phyloP scores from a whole-genome alignment of 2,797 vertebrate genomes.

The Pelobates cultripes region DNA sequence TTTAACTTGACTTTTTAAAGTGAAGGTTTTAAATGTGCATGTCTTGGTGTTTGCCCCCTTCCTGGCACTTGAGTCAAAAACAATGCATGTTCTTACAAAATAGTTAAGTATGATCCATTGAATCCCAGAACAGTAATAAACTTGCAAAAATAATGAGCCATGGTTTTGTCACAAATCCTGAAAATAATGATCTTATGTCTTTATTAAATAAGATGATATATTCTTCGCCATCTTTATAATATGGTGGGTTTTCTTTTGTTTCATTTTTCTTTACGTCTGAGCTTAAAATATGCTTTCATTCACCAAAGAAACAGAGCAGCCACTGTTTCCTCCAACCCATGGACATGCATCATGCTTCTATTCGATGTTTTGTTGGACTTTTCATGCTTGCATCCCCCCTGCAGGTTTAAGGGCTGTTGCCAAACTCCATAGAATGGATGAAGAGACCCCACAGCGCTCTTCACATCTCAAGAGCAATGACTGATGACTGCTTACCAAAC shows the following conservation, averaged over 20 bases:
- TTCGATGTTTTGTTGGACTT: slow-evolving; percentile 33
- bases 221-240: neutral
- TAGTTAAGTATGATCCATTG: neutral
- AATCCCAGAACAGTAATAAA: neutral
- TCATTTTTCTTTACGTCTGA: slow-evolving; percentile 1
- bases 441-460: slow-evolving; percentile 26
- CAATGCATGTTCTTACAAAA: too few relatives aligned
- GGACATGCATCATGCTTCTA: slow-evolving; percentile 30
- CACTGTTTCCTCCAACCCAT: slow-evolving; percentile 22
- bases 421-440: slow-evolving; percentile 39
- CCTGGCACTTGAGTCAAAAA: too few relatives aligned
- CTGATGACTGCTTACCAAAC: slow-evolving; percentile 42
- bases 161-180: slow-evolving; percentile 19
- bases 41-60: too few relatives aligned
- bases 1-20: too few relatives aligned
- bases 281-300: slow-evolving; percentile 31
- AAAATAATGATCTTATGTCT: slow-evolving; percentile 15
- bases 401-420: slow-evolving; percentile 47
- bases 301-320: slow-evolving; percentile 21
- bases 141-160: neutral
- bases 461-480: slow-evolving; percentile 23
- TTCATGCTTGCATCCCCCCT: slow-evolving; percentile 39
- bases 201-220: neutral
- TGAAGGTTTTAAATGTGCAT: too few relatives aligned
- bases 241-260: slow-evolving; percentile 3